A percentile compares a stretch with the other conserved stretches of the same genome.
Evolutionary conservation across 2,113 vertebrate genomes (phyloP).

Genomic region (Perccottus glenii): DNA sequence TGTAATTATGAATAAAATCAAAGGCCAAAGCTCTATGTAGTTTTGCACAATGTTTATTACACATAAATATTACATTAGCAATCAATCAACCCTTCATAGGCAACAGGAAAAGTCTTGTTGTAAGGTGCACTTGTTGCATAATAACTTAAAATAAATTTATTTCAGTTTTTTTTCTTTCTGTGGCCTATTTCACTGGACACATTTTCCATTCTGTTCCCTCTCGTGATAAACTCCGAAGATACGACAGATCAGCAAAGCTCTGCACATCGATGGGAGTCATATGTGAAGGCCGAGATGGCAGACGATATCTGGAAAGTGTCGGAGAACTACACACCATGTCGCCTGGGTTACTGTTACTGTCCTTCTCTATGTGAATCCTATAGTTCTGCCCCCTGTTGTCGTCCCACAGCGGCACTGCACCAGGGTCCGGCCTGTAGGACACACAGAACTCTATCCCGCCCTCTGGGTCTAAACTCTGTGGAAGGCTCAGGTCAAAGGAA

Average conservation of each 20-base stretch:
- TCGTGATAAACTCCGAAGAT: constrained; percentile 11
- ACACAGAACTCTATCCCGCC: constrained; percentile 73
- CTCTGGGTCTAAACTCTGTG: constrained; percentile 33
- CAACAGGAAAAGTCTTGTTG: too few relatives aligned
- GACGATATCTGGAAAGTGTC: not conserved
- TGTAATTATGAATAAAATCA: too few relatives aligned
- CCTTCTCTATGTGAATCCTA: constrained; percentile 47
- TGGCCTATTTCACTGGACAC: not conserved
- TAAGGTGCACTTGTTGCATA: too few relatives aligned
- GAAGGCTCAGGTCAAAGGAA: constrained; percentile 72
- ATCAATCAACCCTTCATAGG: too few relatives aligned
- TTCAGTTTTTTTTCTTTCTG: constrained; percentile 2
- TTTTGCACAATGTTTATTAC: too few relatives aligned
- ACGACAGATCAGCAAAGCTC: constrained; percentile 12
- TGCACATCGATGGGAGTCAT: not conserved
- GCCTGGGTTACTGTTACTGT: not conserved
- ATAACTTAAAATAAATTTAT: not conserved
- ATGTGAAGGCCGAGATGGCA: not conserved
- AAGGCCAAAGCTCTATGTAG: too few relatives aligned
- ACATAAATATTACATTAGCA: too few relatives aligned
- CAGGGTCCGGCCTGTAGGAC: constrained; percentile 52
- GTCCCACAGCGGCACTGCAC: constrained; percentile 57
- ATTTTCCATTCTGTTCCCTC: constrained; percentile 17
- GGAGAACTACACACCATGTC: not conserved
- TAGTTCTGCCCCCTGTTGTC: constrained; percentile 75